These are phyloP conservation scores for Trichechus manatus DNA, from an alignment of 2,113 vertebrate species.

Conservation along the genomic window DNA sequence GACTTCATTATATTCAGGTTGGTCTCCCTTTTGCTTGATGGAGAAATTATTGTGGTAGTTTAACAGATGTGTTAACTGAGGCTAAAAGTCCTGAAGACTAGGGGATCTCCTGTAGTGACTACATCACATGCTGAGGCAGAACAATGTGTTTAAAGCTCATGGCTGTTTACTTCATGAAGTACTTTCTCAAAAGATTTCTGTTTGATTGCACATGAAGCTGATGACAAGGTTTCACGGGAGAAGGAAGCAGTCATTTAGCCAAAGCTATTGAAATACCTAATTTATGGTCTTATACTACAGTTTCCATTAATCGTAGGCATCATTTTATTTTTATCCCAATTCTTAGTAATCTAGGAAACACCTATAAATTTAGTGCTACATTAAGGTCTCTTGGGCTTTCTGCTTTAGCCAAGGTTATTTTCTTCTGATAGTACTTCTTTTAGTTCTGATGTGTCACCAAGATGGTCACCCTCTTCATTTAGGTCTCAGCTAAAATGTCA, in stretches of 20 bases:
- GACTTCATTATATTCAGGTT: constrained; percentile 1
- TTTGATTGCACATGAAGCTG: neutral
- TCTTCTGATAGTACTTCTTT: neutral
- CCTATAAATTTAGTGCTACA: neutral
- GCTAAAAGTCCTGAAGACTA: neutral
- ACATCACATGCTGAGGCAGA: rapidly evolving
- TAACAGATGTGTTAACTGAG: constrained; percentile 38
- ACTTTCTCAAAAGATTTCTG: neutral
- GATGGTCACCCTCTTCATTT: neutral
- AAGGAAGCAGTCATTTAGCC: neutral
- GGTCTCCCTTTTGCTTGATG: neutral
- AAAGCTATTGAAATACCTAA: neutral
- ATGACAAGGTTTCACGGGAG: neutral
- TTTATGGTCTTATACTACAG: neutral
- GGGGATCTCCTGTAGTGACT: neutral
- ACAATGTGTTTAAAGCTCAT: neutral
- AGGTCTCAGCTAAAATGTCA: neutral
- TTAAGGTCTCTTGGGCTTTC: neutral
- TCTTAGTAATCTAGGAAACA: neutral
- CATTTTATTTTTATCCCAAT: neutral
- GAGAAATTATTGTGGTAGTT: neutral
- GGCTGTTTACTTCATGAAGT: neutral
- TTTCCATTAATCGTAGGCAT: neutral
- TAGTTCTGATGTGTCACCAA: neutral
- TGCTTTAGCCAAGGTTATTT: neutral